phyloP scores from a whole-genome alignment of 2,797 vertebrate species.

The Mormyrops boulengeri region DNA sequence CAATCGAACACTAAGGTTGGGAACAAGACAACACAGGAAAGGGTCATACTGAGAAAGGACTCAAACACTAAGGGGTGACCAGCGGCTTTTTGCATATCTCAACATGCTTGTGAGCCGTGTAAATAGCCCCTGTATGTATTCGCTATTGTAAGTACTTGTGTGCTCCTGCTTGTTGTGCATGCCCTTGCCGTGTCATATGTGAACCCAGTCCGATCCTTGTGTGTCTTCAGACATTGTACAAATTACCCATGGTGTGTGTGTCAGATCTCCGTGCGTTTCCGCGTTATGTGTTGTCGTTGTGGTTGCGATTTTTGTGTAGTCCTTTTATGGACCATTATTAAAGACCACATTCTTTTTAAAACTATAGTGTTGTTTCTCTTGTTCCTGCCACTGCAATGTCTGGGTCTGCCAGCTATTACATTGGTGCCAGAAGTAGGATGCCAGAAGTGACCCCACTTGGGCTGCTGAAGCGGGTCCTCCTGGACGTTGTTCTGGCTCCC shows the following conservation, averaged over 20 bases:
- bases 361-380: neutral
- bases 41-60: neutral
- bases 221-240: no score
- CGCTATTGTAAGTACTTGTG: neutral
- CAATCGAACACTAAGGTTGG: neutral
- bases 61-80: neutral
- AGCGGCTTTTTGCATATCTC: neutral
- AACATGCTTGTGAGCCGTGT: neutral
- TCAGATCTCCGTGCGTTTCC: neutral
- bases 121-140: neutral
- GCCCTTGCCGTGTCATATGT: no score
- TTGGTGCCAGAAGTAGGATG: neutral
- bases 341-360: neutral
- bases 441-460: neutral
- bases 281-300: neutral
- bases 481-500: neutral
- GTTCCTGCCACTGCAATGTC: neutral
- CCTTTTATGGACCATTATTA: neutral
- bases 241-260: no score
- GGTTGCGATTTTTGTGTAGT: neutral
- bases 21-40: neutral
- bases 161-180: no score
- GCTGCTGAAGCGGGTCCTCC: neutral
- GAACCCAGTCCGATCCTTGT: no score
- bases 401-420: neutral